A percentile compares a stretch with the other conserved stretches of the same genome.
Evolutionary conservation across 2,113 vertebrate species (phyloP).

Genomic region (Rhadina sibilatrix): DNA sequence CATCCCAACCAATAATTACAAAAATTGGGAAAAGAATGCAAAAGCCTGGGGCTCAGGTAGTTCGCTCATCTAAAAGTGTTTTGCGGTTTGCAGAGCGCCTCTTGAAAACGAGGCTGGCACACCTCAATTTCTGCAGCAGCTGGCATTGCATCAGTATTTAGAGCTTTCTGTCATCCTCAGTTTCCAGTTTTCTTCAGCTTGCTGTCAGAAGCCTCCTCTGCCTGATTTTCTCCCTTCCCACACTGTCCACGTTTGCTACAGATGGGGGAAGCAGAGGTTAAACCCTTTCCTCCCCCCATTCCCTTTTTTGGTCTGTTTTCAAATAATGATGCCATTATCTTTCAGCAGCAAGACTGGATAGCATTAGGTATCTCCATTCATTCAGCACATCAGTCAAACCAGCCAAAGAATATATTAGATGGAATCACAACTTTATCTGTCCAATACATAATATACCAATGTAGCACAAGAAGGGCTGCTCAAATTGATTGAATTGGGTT

Average conservation of each 20-base stretch:
- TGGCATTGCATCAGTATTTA: background rate
- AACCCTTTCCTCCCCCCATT: background rate
- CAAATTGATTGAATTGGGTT: conserved; percentile 57
- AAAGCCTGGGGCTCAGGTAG: background rate
- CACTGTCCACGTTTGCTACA: background rate
- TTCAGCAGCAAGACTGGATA: background rate
- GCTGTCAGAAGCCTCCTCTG: background rate
- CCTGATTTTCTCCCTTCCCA: background rate
- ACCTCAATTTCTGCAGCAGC: background rate
- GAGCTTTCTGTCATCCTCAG: background rate
- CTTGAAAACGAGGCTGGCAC: background rate
- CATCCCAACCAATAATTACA: background rate
- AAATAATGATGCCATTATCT: conserved; percentile 44
- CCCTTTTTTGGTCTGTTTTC: background rate
- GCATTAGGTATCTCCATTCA: conserved; percentile 15
- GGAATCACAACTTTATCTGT: conserved; percentile 51
- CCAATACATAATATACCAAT: conserved; percentile 1
- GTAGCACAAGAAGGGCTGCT: conserved; percentile 38
- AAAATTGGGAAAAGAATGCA: background rate
- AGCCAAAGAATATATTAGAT: conserved; percentile 54
- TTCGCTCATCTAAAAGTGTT: background rate
- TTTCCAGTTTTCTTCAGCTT: background rate
- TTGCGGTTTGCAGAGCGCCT: background rate
- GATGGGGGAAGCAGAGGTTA: background rate
- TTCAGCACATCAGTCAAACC: conserved; percentile 29